Base-by-base conservation (phyloP, 2,888 invertebrate species). In the Bugulina stolonifera region DNA sequence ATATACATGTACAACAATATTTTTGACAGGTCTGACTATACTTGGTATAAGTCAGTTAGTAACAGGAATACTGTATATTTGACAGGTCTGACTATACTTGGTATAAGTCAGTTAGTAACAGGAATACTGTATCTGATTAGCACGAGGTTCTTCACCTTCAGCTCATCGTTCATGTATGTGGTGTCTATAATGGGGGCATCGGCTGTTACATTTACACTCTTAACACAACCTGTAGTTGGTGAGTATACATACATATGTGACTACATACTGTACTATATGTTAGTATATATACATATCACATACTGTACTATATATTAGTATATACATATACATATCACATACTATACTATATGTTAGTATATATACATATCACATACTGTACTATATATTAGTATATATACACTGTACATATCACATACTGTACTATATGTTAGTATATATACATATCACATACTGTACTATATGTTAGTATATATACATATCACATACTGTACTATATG, bases 51-150 rank as follows among this genome's bases (percentile, higher is more conserved):
- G 25, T 14, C 64, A 64, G 27, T 32, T 64, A 10, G 5, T 32
- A 5, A 64, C 64, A 10, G n/a, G n/a, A n/a, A n/a, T n/a, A n/a
- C n/a, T n/a, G n/a, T n/a, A n/a, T n/a, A n/a, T n/a, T n/a, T n/a
- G n/a, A 10, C 34, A 64, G 64, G 64, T 32, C n/a, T 64, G 32
- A 64, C 64, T 64, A 64, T 64, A 27, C 64, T 64, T 34, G 64
- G 64, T 3, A 64, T 64, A 64, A 18, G 29, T 5, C 64, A 64
- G 32, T 32, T 64, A 27, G 2, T 64, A 14, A 64, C 64, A 14
- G 64, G 64, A 25, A 34, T 64, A 3, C 27, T 64, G 2, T 64
- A 64, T 32, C 64, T 64, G 10, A 2, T 64, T 27, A 27, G 10
- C 10, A 64, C 64, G 14, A 2, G 64, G 5, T 64, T 64, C 64